Percentiles rank a stretch among this genome's conserved stretches.
These are phyloP conservation scores for Myrmophylax atrothorax DNA, from an alignment of 2,113 vertebrate species.

Conservation along the genomic window DNA sequence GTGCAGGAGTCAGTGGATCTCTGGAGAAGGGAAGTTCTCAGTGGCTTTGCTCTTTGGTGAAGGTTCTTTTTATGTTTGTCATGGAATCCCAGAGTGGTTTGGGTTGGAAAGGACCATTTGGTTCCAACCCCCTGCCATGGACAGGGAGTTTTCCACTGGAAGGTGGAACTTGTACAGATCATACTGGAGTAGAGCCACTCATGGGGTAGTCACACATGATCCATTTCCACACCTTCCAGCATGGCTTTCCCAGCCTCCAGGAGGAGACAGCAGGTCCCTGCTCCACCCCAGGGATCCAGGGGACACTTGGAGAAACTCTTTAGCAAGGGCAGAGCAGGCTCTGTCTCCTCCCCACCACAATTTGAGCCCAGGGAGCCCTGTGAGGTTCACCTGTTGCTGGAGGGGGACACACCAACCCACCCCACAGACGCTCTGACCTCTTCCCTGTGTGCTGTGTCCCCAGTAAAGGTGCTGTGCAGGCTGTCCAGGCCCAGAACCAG, in stretches of 20 bases:
- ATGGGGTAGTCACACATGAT: rapidly evolving
- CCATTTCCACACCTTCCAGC: neutral
- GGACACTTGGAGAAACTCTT: neutral
- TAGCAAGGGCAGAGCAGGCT: neutral
- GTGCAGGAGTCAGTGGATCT: neutral
- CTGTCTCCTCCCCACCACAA: neutral
- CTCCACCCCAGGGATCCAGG: neutral
- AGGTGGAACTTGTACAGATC: neutral
- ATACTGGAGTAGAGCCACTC: neutral
- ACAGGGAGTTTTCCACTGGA: neutral
- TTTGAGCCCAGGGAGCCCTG: neutral
- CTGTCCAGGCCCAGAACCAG: slow-evolving; percentile 90
- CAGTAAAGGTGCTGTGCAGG: slow-evolving; percentile 90
- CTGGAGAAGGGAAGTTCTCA: neutral
- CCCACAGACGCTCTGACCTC: rapidly evolving
- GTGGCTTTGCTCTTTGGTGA: neutral
- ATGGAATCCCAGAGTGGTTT: neutral
- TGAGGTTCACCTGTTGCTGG: neutral
- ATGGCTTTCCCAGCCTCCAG: neutral
- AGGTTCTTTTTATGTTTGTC: neutral
- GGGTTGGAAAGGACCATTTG: rapidly evolving
- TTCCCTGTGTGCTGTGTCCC: neutral
- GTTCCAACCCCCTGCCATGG: neutral
- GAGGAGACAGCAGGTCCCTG: neutral
- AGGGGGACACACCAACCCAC: neutral